Conservation (phyloP, 2,797 vertebrate genomes). For the Catharus ustulatus region DNA sequence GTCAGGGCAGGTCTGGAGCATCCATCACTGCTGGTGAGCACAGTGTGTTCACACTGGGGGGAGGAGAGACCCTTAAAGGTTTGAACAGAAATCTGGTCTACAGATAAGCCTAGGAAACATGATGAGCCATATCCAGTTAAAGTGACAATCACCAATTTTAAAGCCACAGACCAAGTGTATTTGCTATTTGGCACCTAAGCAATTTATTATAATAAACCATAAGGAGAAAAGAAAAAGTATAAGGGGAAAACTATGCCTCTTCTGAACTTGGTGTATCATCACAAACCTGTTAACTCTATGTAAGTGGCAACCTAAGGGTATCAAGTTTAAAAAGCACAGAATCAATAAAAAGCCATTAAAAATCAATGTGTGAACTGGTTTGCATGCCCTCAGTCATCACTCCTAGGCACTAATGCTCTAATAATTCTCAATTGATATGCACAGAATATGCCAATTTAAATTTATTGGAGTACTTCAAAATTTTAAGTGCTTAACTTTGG, state of each 20-base stretch:
- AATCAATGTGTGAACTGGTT: conserved; percentile 77
- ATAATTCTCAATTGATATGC: conserved; percentile 81
- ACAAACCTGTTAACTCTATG: conserved; percentile 46
- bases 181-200: conserved; percentile 14
- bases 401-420: conserved; percentile 76
- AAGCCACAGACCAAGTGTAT: conserved; percentile 27
- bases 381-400: conserved; percentile 74
- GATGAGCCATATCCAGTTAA: not conserved
- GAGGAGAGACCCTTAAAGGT: conserved; percentile 5
- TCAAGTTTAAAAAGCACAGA: conserved; percentile 74
- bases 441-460: conserved; percentile 78
- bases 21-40: not conserved
- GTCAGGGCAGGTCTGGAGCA: not conserved
- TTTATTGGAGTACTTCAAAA: conserved; percentile 79
- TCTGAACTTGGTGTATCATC: not conserved
- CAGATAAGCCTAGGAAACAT: conserved; percentile 9
- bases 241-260: not conserved
- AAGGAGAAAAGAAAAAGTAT: not conserved
- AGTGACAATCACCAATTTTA: conserved; percentile 23
- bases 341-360: conserved; percentile 83
- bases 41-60: not conserved
- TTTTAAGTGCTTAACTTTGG: conserved; percentile 80
- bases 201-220: not conserved
- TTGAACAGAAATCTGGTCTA: conserved; percentile 16
- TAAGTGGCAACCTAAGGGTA: conserved; percentile 67